Evolutionary conservation across 1,140 invertebrate species (phyloP).

Genomic region (Yoshiicerus persimilis): DNA sequence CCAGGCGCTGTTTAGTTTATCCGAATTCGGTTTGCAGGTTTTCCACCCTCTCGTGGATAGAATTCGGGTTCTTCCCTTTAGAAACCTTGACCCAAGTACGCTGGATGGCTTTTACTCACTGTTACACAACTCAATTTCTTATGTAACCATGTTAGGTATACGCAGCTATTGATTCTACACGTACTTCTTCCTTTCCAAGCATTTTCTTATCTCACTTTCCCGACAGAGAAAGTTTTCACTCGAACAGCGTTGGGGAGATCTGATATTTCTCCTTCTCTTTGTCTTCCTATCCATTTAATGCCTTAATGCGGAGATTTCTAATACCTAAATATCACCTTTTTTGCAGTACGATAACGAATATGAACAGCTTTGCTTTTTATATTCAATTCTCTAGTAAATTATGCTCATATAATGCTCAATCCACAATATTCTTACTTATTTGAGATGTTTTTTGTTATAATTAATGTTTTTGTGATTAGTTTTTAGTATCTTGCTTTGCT

Average conservation of each 20-base stretch:
- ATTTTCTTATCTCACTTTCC: neutral
- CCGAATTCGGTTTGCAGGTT: neutral
- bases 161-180: neutral
- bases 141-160: neutral
- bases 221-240: neutral
- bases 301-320: neutral
- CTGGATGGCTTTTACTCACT: conserved; percentile 2
- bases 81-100: neutral
- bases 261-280: neutral
- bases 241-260: neutral
- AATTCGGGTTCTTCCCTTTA: neutral
- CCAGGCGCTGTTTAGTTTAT: neutral
- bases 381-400: too few species aligned
- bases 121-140: neutral
- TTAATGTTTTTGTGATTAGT: too few species aligned
- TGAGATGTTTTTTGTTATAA: too few species aligned
- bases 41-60: neutral
- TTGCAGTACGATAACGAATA: too few species aligned
- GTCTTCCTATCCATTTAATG: neutral
- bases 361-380: too few species aligned
- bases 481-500: too few species aligned
- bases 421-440: too few species aligned
- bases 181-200: neutral
- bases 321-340: too few species aligned
- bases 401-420: too few species aligned